A percentile compares a stretch with the other conserved stretches of the same genome.
phyloP scores from a whole-genome alignment of 2,113 vertebrate genomes.

The Lathamus discolor region DNA sequence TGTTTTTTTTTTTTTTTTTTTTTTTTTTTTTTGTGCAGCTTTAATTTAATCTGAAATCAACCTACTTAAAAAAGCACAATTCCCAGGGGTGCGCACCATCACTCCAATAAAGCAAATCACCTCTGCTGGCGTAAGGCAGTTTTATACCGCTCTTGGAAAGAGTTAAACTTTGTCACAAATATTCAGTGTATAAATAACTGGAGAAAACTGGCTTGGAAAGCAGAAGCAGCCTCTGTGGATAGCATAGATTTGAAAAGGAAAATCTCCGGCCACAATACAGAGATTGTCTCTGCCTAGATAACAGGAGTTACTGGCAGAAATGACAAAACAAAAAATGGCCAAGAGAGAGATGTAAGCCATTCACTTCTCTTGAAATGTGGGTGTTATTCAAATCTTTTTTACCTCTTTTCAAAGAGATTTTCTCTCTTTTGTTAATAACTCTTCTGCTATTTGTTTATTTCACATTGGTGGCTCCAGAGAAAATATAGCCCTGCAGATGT shows the following conservation, averaged over 20 bases:
- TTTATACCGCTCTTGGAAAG: background rate
- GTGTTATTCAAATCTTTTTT: background rate
- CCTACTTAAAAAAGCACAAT: background rate
- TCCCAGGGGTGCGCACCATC: background rate
- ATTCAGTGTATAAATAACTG: background rate
- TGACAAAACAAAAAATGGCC: background rate
- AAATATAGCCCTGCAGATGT: background rate
- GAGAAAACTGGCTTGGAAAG: background rate
- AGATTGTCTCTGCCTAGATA: background rate
- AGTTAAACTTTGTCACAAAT: background rate
- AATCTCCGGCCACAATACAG: background rate
- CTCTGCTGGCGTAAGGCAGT: background rate
- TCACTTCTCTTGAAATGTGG: background rate
- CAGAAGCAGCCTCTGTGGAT: background rate
- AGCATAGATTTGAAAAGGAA: background rate
- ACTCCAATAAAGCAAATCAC: background rate
- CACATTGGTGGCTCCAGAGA: background rate
- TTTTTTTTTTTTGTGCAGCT: background rate
- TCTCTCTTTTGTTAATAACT: background rate
- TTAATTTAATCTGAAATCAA: conserved; percentile 31
- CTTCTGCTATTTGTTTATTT: background rate
- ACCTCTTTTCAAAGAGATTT: background rate
- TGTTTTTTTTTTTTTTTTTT: no score
- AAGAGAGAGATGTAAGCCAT: background rate
- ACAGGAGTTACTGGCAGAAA: background rate